Base-by-base conservation (phyloP, 2,888 invertebrate species). In the Acleris sparsana region DNA sequence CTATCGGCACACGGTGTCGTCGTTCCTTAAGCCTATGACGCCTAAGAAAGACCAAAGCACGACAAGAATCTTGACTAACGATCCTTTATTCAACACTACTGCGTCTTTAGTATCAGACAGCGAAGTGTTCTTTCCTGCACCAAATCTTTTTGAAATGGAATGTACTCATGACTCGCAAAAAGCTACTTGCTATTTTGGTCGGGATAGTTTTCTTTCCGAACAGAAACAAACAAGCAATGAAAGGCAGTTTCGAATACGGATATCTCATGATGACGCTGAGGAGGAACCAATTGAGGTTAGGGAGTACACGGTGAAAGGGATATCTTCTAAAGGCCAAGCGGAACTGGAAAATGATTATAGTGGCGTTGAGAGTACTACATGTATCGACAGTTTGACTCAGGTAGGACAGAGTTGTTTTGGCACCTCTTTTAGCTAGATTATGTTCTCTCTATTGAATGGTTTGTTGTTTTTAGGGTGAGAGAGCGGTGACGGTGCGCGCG, bases 61-160 rank as follows among this genome's bases (percentile, higher is more conserved):
- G 46, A 88, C 93, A 17, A 87, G 94, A 63, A 89, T 91, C 53
- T 77, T 95, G 72, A 89, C 82, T 43, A 94, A 94, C 74, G 93
- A 95, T 71, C 93, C 93, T 16, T 89, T 88, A 67, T 95, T 93
- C 73, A 91, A 92, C 65, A 93, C 93, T 0, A 92, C 94, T 0
- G 88, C 95, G 51, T 89, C 94, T 16, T 93, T 89, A 78, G 76
- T 95, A 6, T 93, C 94, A 2, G 18, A 49, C 11, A 44, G n/a
- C 6, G 55, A 65, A 29, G 60, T 65, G 51, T 96, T 94, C 82
- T 95, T 95, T 75, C 96, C 96, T 2, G 91, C 95, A 0, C 90
- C 93, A 6, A 88, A 90, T 25, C 78, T 95, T 17, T 94, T 91
- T 81, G 71, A 87, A 77, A 74, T 89, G 72, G 78, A 85, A 72